phyloP scores from a whole-genome alignment of 1,140 invertebrate species.

The Drosophila quadrilineata region DNA sequence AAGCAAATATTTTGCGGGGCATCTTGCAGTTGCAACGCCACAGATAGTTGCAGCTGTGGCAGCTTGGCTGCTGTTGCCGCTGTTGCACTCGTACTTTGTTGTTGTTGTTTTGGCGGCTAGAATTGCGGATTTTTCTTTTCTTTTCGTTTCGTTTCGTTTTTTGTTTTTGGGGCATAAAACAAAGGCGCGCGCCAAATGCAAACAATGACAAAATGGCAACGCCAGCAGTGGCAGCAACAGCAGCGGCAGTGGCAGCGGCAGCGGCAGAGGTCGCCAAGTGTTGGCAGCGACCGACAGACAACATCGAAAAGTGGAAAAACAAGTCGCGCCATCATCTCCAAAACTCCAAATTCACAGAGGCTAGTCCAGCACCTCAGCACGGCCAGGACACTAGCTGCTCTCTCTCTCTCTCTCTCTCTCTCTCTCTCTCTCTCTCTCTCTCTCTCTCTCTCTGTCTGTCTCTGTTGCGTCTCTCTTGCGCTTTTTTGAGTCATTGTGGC shows the following conservation, averaged over 20 bases:
- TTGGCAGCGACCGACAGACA: conserved; percentile 53
- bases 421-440: neutral
- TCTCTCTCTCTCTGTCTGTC: neutral
- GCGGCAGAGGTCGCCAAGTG: conserved; percentile 64
- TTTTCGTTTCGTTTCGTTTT: conserved; percentile 22
- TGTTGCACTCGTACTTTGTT: neutral
- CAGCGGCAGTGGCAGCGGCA: conserved; percentile 27
- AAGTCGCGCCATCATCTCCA: conserved; percentile 55
- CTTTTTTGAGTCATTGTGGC: conserved; percentile 42
- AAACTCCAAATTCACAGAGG: no score
- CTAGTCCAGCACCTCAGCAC: neutral
- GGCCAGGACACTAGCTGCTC: conserved; percentile 3
- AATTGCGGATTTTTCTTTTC: no score
- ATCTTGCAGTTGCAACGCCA: conserved; percentile 17
- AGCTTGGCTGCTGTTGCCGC: conserved; percentile 3
- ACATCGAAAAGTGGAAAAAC: conserved; percentile 65
- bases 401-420: neutral
- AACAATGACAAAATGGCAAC: conserved; percentile 76
- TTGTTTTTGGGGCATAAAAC: conserved; percentile 48
- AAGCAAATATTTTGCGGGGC: no score
- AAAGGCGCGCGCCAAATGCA: conserved; percentile 69
- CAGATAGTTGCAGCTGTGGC: no score
- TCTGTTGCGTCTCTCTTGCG: conserved; percentile 4
- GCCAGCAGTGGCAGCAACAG: no score
- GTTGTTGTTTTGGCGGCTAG: conserved; percentile 18